Evolutionary conservation across 1,140 invertebrate species (phyloP).

Genomic region (Solenopsis fugax): DNA sequence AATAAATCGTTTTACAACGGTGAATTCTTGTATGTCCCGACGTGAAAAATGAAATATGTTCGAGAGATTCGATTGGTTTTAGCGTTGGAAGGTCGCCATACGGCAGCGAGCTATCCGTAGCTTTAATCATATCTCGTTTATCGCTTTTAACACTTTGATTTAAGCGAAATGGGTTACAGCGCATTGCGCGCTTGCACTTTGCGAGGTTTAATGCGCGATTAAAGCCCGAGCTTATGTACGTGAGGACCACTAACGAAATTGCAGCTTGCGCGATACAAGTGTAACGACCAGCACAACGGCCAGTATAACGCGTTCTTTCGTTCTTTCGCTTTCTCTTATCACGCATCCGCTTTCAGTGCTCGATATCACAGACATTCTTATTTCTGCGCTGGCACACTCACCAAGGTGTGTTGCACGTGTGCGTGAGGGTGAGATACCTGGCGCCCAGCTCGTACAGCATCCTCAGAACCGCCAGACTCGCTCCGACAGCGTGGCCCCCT

Average conservation of each 20-base stretch:
- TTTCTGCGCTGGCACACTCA: slow-evolving; percentile 83
- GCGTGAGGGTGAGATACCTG: slow-evolving; percentile 94
- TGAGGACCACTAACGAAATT: slow-evolving; percentile 13
- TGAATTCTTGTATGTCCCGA: too few relatives aligned
- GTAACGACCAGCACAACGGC: not conserved
- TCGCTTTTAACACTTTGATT: slow-evolving; percentile 13
- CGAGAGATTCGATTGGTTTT: not conserved
- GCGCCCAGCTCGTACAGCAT: slow-evolving; percentile 94
- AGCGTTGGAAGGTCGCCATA: not conserved
- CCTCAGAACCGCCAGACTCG: slow-evolving; percentile 92
- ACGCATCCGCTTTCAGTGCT: not conserved
- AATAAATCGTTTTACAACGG: too few relatives aligned
- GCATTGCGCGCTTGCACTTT: too few relatives aligned
- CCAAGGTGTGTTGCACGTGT: slow-evolving; percentile 96
- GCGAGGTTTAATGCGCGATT: not conserved
- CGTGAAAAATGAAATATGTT: not conserved
- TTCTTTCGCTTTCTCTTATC: not conserved
- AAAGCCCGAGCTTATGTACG: not conserved
- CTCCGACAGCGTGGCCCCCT: slow-evolving; percentile 94
- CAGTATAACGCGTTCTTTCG: not conserved
- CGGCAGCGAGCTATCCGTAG: not conserved
- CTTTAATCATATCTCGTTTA: slow-evolving; percentile 13
- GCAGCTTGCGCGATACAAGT: slow-evolving; percentile 6
- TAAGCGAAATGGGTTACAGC: not conserved
- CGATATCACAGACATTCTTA: slow-evolving; percentile 49